These are phyloP conservation scores for Lysiphlebus fabarum DNA, from an alignment of 1,140 invertebrate genomes.

Conservation along the genomic window DNA sequence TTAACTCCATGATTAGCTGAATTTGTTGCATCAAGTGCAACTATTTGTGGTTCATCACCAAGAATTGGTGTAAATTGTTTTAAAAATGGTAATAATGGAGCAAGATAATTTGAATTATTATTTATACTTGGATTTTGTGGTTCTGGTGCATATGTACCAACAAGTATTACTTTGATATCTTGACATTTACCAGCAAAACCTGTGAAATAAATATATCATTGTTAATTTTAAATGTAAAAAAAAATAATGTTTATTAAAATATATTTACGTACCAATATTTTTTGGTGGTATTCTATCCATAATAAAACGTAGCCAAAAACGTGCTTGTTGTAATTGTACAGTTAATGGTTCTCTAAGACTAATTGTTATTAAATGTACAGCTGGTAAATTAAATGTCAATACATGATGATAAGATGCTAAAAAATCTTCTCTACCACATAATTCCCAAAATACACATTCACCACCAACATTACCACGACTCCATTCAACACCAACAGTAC, in stretches of 20 bases:
- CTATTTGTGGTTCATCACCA: constrained; percentile 48
- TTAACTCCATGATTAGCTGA: constrained; percentile 53
- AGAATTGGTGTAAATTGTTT: constrained; percentile 49
- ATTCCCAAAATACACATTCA: constrained; percentile 69
- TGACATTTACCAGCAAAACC: constrained; percentile 50
- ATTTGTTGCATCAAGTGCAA: constrained; percentile 52
- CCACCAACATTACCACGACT: constrained; percentile 51
- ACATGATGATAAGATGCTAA: constrained; percentile 77
- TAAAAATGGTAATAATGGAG: constrained; percentile 46
- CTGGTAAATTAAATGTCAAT: constrained; percentile 63
- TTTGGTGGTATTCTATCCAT: constrained; percentile 68
- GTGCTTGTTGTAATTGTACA: constrained; percentile 70
- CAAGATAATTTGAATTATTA: constrained; percentile 39
- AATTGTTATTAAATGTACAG: constrained; percentile 73
- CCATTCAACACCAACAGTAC: constrained; percentile 51
- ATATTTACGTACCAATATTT: constrained; percentile 66
- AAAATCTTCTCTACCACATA: constrained; percentile 79
- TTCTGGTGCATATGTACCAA: constrained; percentile 52
- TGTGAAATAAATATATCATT: no score
- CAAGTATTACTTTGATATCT: constrained; percentile 50
- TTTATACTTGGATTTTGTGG: constrained; percentile 45
- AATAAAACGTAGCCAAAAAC: constrained; percentile 80
- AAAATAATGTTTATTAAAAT: background rate
- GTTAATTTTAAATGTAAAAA: no score
- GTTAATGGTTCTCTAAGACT: constrained; percentile 69